Conservation (phyloP, 2,888 invertebrate species). For the Callinectes sapidus region DNA sequence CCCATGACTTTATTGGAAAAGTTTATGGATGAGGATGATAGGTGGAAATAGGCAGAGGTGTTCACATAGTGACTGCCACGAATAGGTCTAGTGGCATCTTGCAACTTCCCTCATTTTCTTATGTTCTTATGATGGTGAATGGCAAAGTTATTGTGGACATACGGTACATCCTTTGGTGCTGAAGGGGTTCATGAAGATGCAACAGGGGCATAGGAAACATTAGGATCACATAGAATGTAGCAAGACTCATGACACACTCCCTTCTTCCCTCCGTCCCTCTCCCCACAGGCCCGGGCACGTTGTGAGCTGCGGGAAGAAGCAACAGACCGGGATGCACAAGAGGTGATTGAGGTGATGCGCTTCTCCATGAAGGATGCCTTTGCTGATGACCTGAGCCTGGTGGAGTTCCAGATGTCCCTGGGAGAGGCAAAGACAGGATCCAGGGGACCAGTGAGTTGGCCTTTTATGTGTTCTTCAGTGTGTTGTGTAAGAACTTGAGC, state of each 20-base stretch:
- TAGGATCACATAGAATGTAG: neutral
- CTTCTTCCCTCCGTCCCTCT: neutral
- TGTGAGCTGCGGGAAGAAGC: conserved; percentile 89
- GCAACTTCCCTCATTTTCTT: too few relatives aligned
- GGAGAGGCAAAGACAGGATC: conserved; percentile 76
- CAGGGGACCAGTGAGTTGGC: conserved; percentile 80
- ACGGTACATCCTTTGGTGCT: too few relatives aligned
- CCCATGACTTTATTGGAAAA: too few relatives aligned
- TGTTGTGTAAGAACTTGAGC: neutral
- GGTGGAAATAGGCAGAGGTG: too few relatives aligned
- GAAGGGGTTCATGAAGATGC: too few relatives aligned
- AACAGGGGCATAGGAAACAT: too few relatives aligned
- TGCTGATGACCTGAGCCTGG: conserved; percentile 83
- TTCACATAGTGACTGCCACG: too few relatives aligned
- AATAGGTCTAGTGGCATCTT: too few relatives aligned
- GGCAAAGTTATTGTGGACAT: too few relatives aligned
- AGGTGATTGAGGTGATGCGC: conserved; percentile 90
- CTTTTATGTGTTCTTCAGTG: neutral
- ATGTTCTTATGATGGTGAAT: too few relatives aligned
- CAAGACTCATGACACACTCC: neutral
- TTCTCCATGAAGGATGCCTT: conserved; percentile 87
- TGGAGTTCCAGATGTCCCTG: conserved; percentile 81
- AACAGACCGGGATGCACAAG: conserved; percentile 86
- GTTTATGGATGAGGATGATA: too few relatives aligned
- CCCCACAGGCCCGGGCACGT: conserved; percentile 87